These are phyloP conservation scores for Hymenopus coronatus DNA, from an alignment of 2,888 invertebrate species.

Conservation along the genomic window DNA sequence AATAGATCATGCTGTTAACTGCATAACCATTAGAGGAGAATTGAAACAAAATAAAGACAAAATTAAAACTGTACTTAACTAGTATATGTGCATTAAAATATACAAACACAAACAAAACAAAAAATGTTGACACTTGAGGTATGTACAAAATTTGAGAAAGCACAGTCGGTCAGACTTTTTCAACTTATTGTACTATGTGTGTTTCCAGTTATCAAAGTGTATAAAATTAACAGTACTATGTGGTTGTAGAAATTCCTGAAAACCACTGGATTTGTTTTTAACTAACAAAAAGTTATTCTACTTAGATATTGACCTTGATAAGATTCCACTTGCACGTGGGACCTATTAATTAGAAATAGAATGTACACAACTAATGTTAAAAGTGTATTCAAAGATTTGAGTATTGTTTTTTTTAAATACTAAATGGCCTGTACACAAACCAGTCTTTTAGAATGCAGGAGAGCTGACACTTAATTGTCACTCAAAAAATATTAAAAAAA, in stretches of 20 bases:
- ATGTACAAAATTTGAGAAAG: constrained; percentile 31
- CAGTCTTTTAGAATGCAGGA: neutral
- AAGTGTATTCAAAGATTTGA: neutral
- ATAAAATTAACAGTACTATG: constrained; percentile 4
- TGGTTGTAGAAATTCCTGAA: constrained; percentile 1
- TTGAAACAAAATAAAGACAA: neutral
- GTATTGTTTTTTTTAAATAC: neutral
- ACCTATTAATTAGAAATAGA: constrained; percentile 2
- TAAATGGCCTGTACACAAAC: neutral
- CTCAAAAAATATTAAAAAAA: neutral
- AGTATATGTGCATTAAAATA: constrained; percentile 16
- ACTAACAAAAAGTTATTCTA: neutral
- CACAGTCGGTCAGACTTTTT: constrained; percentile 25
- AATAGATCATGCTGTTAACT: constrained; percentile 3
- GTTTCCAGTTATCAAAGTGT: constrained; percentile 9
- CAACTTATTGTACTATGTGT: constrained; percentile 13
- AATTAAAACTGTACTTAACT: constrained; percentile 28
- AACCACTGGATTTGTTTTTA: neutral
- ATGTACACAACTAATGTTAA: neutral
- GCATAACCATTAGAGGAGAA: neutral
- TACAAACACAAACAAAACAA: neutral
- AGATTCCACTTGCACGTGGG: neutral
- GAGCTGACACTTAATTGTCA: neutral
- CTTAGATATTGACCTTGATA: neutral
- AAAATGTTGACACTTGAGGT: constrained; percentile 17